These are phyloP conservation scores for Papilio xuthus DNA, from an alignment of 1,140 invertebrate genomes.

Conservation along the genomic window DNA sequence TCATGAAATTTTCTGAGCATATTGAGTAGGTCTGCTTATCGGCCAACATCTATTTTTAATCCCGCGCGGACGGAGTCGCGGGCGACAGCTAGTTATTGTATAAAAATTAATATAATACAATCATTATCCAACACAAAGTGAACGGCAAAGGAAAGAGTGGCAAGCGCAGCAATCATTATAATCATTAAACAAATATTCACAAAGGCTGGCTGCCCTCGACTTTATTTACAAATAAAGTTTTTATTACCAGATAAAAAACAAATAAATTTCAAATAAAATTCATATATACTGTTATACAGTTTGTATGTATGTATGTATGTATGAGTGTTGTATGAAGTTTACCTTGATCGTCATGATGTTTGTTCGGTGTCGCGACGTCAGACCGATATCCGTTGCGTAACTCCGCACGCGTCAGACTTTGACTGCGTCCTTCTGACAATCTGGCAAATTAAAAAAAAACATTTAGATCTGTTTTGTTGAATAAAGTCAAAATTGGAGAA, in stretches of 20 bases:
- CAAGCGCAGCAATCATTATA: conserved; percentile 60
- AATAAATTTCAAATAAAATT: background rate
- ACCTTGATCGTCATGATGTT: conserved; percentile 74
- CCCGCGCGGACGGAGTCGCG: too few species aligned
- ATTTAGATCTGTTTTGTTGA: background rate
- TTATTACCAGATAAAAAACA: conserved; percentile 11
- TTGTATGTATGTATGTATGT: background rate
- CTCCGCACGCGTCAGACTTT: conserved; percentile 73
- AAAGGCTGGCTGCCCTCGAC: conserved; percentile 74
- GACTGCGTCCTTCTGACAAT: conserved; percentile 69
- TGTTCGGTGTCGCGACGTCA: conserved; percentile 51
- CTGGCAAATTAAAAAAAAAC: conserved; percentile 41
- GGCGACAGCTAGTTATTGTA: background rate
- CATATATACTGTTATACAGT: too few species aligned
- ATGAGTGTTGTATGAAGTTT: conserved; percentile 39
- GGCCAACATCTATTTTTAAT: background rate
- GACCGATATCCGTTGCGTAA: conserved; percentile 65
- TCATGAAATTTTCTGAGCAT: too few species aligned
- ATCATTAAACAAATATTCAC: conserved; percentile 40
- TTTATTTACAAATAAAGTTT: conserved; percentile 40
- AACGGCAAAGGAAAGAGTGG: conserved; percentile 58
- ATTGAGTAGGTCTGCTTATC: too few species aligned
- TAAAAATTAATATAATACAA: conserved; percentile 49
- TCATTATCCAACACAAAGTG: conserved; percentile 55
- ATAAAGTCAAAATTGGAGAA: background rate